Base-by-base conservation (phyloP, 2,888 invertebrate genomes). In the Nymphalis polychloros region DNA sequence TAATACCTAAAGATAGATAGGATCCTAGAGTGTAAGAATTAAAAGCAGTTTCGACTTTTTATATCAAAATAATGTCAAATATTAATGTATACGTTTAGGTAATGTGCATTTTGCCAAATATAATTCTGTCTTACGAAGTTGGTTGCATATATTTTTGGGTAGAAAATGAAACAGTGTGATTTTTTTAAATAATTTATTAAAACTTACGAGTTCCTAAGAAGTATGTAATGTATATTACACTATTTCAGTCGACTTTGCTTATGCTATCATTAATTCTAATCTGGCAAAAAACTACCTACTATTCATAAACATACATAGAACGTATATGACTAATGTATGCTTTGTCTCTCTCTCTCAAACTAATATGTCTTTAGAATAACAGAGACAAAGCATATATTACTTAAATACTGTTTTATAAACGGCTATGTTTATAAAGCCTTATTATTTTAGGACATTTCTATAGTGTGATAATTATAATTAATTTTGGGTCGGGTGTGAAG, bases 131-230 rank as follows among this genome's bases (percentile, higher is more conserved):
- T 23, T 16, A 46, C 48, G 17, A 47, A n/a, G 49, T 59, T 63
- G 65, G 27, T 64, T 35, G 61, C 63, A 59, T 59, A 62, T 35
- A 50, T 60, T 55, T 53, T 62, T 60, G 64, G 67, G 67, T 55
- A 49, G 55, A 70, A 68, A 66, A 64, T 59, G 69, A 60, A 62
- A 63, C 35, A 66, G 53, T 63, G 55, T 41, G 19, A 68, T 78
- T 81, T 79, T 76, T 71, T 72, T 1, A 78, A 80, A 84, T 85
- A 86, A 85, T 87, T 87, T 86, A 88, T 86, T 87, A 78, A 77
- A 81, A 79, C 70, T 79, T 78, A 78, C 77, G 80, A 86, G 86
- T 88, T 88, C 87, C 86, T 88, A 87, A 70, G 79, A 73, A 72
- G 66, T 75, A 72, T 70, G 55, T 61, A 35, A 49, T 72, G 73